A percentile compares a stretch with the other conserved stretches of the same genome.
phyloP scores from a whole-genome alignment of 2,113 vertebrate genomes.

The Onychostruthus taczanowskii region DNA sequence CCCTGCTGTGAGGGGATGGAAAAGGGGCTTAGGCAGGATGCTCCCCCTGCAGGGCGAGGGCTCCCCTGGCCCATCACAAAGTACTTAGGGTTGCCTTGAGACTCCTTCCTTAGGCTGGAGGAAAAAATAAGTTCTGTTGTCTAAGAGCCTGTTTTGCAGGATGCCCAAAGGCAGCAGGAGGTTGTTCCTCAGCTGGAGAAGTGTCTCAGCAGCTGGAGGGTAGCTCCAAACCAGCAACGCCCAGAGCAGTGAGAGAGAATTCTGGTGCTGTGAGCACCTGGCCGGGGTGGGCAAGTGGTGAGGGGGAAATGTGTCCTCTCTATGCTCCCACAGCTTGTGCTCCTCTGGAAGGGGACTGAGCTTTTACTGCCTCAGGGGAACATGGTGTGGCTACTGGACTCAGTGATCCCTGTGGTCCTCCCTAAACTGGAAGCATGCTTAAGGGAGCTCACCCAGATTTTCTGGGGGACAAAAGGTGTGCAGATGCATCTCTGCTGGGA shows the following conservation, averaged over 20 bases:
- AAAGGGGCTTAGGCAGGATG: not conserved
- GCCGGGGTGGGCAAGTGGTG: rapidly evolving
- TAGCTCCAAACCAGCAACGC: not conserved
- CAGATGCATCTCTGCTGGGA: not conserved
- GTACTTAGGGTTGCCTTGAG: not conserved
- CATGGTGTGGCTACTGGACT: not conserved
- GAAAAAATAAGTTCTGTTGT: not conserved
- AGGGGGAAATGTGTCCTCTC: not conserved
- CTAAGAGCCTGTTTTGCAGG: not conserved
- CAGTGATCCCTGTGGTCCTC: not conserved
- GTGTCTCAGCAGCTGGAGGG: not conserved
- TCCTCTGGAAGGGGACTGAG: not conserved
- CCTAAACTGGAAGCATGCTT: not conserved
- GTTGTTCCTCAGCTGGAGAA: not conserved
- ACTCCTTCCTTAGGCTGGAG: not conserved
- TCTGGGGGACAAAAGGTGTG: not conserved
- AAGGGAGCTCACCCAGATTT: not conserved
- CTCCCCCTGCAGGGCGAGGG: not conserved
- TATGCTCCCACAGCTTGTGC: rapidly evolving
- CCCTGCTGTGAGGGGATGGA: not conserved
- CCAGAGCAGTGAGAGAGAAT: not conserved
- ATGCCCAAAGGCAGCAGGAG: not conserved
- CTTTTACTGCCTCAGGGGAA: not conserved
- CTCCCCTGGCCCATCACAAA: not conserved
- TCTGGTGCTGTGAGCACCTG: not conserved